Evolutionary conservation across 2,797 vertebrate genomes (phyloP).

Genomic region (Holocentrus rufus): DNA sequence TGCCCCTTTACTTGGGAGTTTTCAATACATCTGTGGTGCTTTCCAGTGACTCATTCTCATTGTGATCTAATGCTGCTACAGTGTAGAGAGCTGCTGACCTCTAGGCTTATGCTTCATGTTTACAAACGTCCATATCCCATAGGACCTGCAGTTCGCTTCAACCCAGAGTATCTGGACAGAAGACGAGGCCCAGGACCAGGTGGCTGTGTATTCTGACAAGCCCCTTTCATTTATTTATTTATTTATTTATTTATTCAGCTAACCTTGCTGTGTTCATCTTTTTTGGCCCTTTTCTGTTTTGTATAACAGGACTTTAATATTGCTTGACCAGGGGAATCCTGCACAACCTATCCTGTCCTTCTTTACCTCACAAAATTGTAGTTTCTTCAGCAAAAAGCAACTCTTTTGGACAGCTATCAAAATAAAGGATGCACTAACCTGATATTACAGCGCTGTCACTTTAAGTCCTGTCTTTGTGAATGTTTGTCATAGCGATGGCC

Average conservation of each 20-base stretch:
- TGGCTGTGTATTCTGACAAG: constrained; percentile 69
- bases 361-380: constrained; percentile 40
- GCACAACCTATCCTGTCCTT: constrained; percentile 61
- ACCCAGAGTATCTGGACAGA: constrained; percentile 84
- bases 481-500: constrained; percentile 22
- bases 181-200: constrained; percentile 81
- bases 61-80: constrained; percentile 37
- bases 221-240: constrained; percentile 12
- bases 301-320: constrained; percentile 37
- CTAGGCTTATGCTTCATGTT: constrained; percentile 51
- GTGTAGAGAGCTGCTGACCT: constrained; percentile 42
- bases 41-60: constrained; percentile 13
- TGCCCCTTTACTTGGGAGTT: constrained; percentile 19
- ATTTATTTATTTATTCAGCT: constrained; percentile 40
- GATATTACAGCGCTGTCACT: constrained; percentile 40
- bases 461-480: constrained; percentile 48
- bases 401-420: constrained; percentile 57
- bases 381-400: constrained; percentile 21
- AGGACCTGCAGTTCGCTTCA: constrained; percentile 84
- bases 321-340: constrained; percentile 52
- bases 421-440: constrained; percentile 58
- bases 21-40: background rate
- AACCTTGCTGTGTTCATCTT: constrained; percentile 49
- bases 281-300: constrained; percentile 23
- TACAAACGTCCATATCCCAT: constrained; percentile 73